These are phyloP conservation scores for Grapholita molesta DNA, from an alignment of 1,140 invertebrate species.

Conservation along the genomic window DNA sequence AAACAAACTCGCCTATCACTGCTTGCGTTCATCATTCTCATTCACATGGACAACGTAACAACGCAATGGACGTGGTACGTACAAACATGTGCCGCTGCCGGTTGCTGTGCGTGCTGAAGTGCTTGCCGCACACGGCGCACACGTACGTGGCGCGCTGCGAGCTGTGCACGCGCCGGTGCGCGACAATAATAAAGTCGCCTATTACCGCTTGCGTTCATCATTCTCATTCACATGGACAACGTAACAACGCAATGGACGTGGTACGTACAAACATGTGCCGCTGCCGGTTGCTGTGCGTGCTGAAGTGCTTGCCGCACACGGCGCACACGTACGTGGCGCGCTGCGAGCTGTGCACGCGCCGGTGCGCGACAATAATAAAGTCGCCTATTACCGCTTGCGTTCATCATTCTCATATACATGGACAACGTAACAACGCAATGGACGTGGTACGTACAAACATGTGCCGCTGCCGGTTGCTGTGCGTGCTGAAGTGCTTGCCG, in stretches of 20 bases:
- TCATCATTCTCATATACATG: no score
- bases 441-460: constrained; percentile 59
- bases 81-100: constrained; percentile 61
- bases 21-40: no score
- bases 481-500: background rate
- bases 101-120: constrained; percentile 26
- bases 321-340: background rate
- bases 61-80: constrained; percentile 27
- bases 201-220: no score
- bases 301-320: background rate
- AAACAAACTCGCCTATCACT: no score
- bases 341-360: no score
- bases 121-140: background rate
- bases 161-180: no score
- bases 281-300: constrained; percentile 38
- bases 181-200: no score
- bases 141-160: background rate
- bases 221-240: no score
- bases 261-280: constrained; percentile 60
- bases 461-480: constrained; percentile 48
- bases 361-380: no score
- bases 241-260: background rate
- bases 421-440: no score
- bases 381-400: no score
- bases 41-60: no score